Evolutionary conservation across 2,797 vertebrate genomes (phyloP).

Genomic region (Varecia variegata): DNA sequence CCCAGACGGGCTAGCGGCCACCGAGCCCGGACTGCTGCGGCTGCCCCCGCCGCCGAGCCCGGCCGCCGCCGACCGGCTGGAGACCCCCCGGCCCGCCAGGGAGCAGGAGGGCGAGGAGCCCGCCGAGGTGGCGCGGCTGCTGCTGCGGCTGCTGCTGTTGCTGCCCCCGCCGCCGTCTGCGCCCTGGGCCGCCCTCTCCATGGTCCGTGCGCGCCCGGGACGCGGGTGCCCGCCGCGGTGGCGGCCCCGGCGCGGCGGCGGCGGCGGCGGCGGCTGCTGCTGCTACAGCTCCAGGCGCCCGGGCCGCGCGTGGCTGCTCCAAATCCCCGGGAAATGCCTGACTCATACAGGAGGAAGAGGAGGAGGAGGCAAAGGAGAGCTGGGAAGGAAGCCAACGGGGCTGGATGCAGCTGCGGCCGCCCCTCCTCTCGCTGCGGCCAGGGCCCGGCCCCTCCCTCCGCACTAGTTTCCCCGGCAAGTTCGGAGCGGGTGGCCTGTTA

Average conservation of each 20-base stretch:
- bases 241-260: conserved; percentile 20
- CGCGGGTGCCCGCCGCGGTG: conserved; percentile 59
- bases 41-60: conserved; percentile 73
- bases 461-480: conserved; percentile 41
- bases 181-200: conserved; percentile 81
- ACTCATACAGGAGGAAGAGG: conserved; percentile 78
- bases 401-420: conserved; percentile 70
- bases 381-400: conserved; percentile 66
- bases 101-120: conserved; percentile 83
- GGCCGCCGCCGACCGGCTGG: conserved; percentile 63
- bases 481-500: background rate
- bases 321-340: conserved; percentile 78
- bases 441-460: conserved; percentile 55
- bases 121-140: conserved; percentile 85
- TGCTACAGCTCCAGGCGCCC: conserved; percentile 55
- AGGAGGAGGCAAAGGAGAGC: conserved; percentile 73
- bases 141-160: conserved; percentile 85
- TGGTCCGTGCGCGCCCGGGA: conserved; percentile 68
- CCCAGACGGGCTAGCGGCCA: conserved; percentile 81
- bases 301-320: conserved; percentile 66
- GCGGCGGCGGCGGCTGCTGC: background rate
- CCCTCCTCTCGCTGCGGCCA: conserved; percentile 47
- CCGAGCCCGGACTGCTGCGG: conserved; percentile 81
- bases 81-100: conserved; percentile 69
- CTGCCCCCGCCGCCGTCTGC: conserved; percentile 77